Percentiles rank a stretch among this genome's conserved stretches.
These are phyloP conservation scores for Argynnis bischoffii DNA, from an alignment of 2,888 invertebrate genomes.

Conservation along the genomic window DNA sequence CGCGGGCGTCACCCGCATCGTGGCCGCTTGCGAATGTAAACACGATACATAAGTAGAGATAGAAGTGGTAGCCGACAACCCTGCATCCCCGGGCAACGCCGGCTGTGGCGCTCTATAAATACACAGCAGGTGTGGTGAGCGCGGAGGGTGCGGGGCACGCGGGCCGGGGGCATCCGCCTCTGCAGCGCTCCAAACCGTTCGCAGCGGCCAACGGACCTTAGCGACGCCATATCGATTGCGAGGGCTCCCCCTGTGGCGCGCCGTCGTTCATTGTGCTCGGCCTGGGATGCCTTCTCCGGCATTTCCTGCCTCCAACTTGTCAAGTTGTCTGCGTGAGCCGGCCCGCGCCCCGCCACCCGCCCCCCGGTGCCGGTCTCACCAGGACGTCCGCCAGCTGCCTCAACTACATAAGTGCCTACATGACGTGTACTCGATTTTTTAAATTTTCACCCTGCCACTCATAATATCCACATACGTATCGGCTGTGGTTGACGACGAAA, in stretches of 20 bases:
- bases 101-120: conserved; percentile 77
- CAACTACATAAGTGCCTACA: conserved; percentile 36
- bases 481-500: background rate
- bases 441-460: conserved; percentile 28
- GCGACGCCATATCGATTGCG: conserved; percentile 83
- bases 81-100: conserved; percentile 74
- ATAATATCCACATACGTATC: background rate
- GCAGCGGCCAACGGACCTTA: conserved; percentile 82
- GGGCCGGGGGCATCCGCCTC: conserved; percentile 76
- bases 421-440: conserved; percentile 39
- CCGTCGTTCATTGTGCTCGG: conserved; percentile 76
- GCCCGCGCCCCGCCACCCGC: conserved; percentile 47
- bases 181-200: conserved; percentile 78
- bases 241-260: conserved; percentile 82
- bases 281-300: conserved; percentile 78
- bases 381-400: conserved; percentile 73
- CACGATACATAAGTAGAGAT: conserved; percentile 52
- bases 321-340: conserved; percentile 60
- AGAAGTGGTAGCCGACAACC: conserved; percentile 66
- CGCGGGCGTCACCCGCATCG: conserved; percentile 60
- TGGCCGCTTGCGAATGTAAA: conserved; percentile 46
- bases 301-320: conserved; percentile 75
- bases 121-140: conserved; percentile 78
- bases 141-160: conserved; percentile 60
- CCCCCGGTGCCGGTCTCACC: conserved; percentile 52